A percentile compares a stretch with the other conserved stretches of the same genome.
Evolutionary conservation across 1,140 invertebrate genomes (phyloP).

Genomic region (Polypedilum pembai): DNA sequence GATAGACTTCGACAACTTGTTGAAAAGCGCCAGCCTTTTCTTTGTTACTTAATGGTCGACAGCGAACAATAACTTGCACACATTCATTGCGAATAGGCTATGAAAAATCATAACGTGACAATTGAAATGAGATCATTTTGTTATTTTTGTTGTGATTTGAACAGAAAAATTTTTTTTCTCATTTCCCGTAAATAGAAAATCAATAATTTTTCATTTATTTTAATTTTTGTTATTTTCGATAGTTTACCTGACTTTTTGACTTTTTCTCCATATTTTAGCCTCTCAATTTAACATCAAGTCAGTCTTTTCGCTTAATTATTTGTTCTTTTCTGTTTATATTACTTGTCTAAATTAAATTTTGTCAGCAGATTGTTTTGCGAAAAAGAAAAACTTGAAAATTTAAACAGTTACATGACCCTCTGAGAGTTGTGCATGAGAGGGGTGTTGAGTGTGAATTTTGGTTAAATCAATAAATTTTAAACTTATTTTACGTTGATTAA

Average conservation of each 20-base stretch:
- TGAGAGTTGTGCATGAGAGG: too few relatives aligned
- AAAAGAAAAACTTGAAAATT: too few relatives aligned
- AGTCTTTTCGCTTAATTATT: background rate
- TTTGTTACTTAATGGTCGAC: slow-evolving; percentile 78
- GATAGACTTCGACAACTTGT: slow-evolving; percentile 59
- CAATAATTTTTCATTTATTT: background rate
- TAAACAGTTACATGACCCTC: too few relatives aligned
- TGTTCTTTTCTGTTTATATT: background rate
- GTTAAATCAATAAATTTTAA: too few relatives aligned
- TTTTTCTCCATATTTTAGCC: background rate
- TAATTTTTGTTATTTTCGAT: background rate
- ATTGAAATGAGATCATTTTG: slow-evolving; percentile 5
- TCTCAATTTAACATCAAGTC: background rate
- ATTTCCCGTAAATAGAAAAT: background rate
- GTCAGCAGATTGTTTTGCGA: too few relatives aligned
- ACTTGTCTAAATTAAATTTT: too few relatives aligned
- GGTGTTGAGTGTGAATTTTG: too few relatives aligned
- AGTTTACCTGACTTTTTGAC: background rate
- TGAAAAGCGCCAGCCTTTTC: slow-evolving; percentile 66
- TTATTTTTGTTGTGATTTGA: too few relatives aligned
- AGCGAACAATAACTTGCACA: slow-evolving; percentile 84
- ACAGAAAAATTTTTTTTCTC: too few relatives aligned
- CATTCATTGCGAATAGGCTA: slow-evolving; percentile 57
- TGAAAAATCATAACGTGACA: background rate
- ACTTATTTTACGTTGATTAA: too few relatives aligned